Base-by-base conservation (phyloP, 1,140 invertebrate genomes). In the Cardiocondyla obscurior region DNA sequence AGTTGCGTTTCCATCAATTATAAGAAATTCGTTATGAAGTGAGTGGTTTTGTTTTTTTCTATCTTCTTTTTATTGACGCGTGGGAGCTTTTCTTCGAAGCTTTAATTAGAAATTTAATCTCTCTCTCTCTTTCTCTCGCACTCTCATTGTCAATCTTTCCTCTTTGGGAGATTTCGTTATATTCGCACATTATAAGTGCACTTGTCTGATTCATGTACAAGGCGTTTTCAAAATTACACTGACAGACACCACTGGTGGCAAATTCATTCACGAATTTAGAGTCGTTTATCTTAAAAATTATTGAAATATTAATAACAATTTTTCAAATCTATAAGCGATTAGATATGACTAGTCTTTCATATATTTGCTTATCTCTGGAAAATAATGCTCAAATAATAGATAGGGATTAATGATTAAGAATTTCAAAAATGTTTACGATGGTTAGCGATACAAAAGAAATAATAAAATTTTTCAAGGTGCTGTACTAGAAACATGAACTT, bases 121-220 rank as follows among this genome's bases (percentile, higher is more conserved):
- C 33, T 42, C 19, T 72, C 25, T 67, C 39, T 46, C 33, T 86
- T 25, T 42, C 19, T 72, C 25, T 67, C 39, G 22, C 28, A 25
- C n/a, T 69, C 39, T 51, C n/a, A n/a, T n/a, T n/a, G n/a, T 46
- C 46, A 69, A 53, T 30, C 16, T 42, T 55, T 3, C 42, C 25
- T 8, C 25, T 14, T 33, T 28, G 4, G 4, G 28, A 36, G 36
- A 57, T 19, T 44, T 67, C 14, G 16, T 51, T 58, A 82, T 64
- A 83, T 62, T 83, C 60, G 51, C 72, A 76, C 55, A 67, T 83
- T 36, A 69, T 87, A 87, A 86, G 84, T 62, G 85, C 85, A 86
- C 85, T 86, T 86, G 44, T 77, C 62, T 76, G 51, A 84, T 53
- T 84, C 33, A 81, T 42, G 62, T 62, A 51, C 33, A 81, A 49